Base-by-base conservation (phyloP, 2,113 vertebrate genomes). In the Kryptolebias marmoratus region DNA sequence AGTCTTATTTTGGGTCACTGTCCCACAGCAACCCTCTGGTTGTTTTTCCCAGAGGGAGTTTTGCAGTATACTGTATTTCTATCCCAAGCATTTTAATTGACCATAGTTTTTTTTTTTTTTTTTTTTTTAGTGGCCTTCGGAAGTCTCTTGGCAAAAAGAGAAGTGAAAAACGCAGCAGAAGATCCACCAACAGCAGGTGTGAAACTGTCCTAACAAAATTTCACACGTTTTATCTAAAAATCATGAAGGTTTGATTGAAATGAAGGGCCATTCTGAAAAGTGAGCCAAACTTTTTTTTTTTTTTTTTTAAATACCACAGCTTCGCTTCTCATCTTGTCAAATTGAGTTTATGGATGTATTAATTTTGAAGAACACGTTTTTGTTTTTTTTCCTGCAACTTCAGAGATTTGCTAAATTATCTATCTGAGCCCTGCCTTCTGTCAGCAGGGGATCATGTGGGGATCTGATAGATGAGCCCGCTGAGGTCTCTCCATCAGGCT, bases 121-220 rank as follows among this genome's bases (percentile, higher is more conserved):
- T 60, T n/a, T 55, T 22, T 42, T 65, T 48, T 59, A 93, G 96
- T 32, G 95, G 95, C 65, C 91, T 97, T 82, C 93, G 96, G 15
- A 96, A 96, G 87, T 96, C 96, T 66, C 95, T 95, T 2, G 91
- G 91, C 73, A 96, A 95, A 91, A 93, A 92, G 56, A 96, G 92
- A 80, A 93, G 88, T 54, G 94, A 95, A 55, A 96, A 95, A 87
- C 90, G 80, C 48, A 67, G 83, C 4, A 93, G 93, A 76, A 85
- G 89, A 32, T 95, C 94, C 39, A 62, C 93, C 50, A 93, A 88
- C 49, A 95, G 90, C 92, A 95, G 95, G 96, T 96, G 85, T 69
- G 52, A 30, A 64, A 2, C 39, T 39, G 10, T 22, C 14, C 31
- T 31, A 13, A 45, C 39, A 14, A 14, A 27, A 28, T 44, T 8